A percentile compares a stretch with the other conserved stretches of the same genome.
Evolutionary conservation across 2,113 vertebrate species (phyloP).

Genomic region (Vanacampus margaritifer): DNA sequence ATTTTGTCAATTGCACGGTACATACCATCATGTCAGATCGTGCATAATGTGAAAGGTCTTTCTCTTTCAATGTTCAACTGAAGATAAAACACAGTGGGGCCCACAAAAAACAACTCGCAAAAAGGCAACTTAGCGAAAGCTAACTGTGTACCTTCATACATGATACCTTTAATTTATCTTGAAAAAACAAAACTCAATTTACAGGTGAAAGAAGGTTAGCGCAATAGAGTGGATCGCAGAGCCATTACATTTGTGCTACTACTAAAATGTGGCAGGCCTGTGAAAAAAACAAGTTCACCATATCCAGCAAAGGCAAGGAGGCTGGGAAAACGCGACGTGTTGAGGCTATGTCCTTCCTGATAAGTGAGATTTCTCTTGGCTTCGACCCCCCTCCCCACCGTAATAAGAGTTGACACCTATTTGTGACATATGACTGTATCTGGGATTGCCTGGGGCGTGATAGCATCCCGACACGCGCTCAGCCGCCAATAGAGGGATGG

Average conservation of each 20-base stretch:
- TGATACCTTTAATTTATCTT: not conserved
- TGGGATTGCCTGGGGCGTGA: constrained; percentile 74
- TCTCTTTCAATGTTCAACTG: no score
- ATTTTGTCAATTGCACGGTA: constrained; percentile 10
- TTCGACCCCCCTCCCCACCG: constrained; percentile 37
- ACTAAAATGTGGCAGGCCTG: constrained; percentile 46
- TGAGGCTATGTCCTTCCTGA: constrained; percentile 72
- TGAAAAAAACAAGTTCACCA: constrained; percentile 40
- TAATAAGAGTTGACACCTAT: constrained; percentile 83
- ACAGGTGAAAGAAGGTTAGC: constrained; percentile 48
- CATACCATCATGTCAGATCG: constrained; percentile 8
- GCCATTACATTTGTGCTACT: constrained; percentile 62
- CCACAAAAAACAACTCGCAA: no score
- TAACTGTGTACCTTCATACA: no score
- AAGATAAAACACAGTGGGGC: no score
- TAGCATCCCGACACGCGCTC: constrained; percentile 69
- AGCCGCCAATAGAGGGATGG: constrained; percentile 55
- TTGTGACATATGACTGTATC: constrained; percentile 79
- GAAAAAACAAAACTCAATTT: constrained; percentile 55
- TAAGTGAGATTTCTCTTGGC: constrained; percentile 69
- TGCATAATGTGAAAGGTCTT: constrained; percentile 13
- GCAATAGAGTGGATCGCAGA: constrained; percentile 31
- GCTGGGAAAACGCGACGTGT: constrained; percentile 34
- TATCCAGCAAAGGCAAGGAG: constrained; percentile 53
- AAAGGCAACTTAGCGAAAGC: no score